These are phyloP conservation scores for Masticophis lateralis DNA, from an alignment of 2,797 vertebrate species.

Conservation along the genomic window DNA sequence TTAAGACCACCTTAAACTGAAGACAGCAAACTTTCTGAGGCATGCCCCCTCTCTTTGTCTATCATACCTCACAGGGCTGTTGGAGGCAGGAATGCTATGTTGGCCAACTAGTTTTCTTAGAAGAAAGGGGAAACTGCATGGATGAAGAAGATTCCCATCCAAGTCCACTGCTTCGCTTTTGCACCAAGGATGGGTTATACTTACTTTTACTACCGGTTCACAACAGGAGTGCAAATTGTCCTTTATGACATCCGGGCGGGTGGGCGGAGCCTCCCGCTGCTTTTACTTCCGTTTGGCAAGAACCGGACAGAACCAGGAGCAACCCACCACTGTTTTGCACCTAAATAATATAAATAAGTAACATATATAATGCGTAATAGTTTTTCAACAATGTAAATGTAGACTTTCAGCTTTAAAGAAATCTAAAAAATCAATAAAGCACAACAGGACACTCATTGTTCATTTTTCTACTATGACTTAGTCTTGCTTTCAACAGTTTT, in stretches of 20 bases:
- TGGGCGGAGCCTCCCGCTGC: too few species aligned
- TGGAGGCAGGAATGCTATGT: background rate
- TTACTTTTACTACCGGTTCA: too few species aligned
- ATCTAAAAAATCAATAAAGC: background rate
- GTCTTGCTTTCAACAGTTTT: background rate
- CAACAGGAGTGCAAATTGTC: too few species aligned
- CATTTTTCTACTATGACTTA: background rate
- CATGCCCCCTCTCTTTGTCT: background rate
- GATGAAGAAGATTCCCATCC: background rate
- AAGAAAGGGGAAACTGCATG: background rate
- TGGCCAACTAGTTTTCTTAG: background rate
- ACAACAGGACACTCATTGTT: background rate
- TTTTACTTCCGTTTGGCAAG: too few species aligned
- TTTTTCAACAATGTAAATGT: background rate
- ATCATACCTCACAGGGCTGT: background rate
- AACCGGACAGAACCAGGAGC: too few species aligned
- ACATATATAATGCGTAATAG: background rate
- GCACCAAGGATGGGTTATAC: background rate
- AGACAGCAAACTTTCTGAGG: background rate
- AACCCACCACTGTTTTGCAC: background rate
- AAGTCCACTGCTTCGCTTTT: background rate
- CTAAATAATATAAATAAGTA: background rate
- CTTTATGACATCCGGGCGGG: too few species aligned
- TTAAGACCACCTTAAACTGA: background rate
- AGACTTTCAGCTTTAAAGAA: background rate